Base-by-base conservation (phyloP, 2,888 invertebrate genomes). In the Hirtodrosophila confusa region DNA sequence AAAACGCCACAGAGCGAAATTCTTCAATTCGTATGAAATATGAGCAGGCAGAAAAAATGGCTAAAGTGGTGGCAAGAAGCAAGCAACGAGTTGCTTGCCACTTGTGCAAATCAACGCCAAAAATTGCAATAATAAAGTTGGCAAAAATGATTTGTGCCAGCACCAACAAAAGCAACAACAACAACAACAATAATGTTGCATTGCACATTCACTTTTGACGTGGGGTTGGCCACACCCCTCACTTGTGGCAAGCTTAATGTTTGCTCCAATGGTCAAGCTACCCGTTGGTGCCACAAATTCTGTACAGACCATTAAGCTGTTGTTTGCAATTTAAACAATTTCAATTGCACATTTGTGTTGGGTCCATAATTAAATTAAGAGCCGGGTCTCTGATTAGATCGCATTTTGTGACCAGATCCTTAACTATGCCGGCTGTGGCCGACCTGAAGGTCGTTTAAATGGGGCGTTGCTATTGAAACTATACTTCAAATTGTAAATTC, bases 151-250 rank as follows among this genome's bases (percentile, higher is more conserved):
- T 75, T 80, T 75, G 7, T 31, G 31, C 31, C 29, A 43, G 17
- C 17, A 17, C 17, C 17, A 17, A 17, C 17, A 17, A 4, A n/a
- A n/a, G n/a, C 44, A 23, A 35, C 39, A 53, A 27, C 54, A 39
- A 35, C 60, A 58, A 53, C 60, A 60, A 11, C 44, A 17, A 35
- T 40, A 55, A 44, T 66, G 78, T 61, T 60, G 86, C 85, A 84
- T 61, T 60, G 86, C 85, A 84, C 84, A 84, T 84, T 84, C 84
- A 86, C 84, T 88, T 84, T 82, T 82, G 86, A 69, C 62, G 75
- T 75, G 67, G 63, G 44, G 53, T 47, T 49, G 57, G 50, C 68
- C 86, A 87, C 88, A 73, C 82, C 82, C 64, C 62, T 24, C 64
- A 62, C 65, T 85, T 80, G 66, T 71, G 69, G 86, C 78, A 69